Base-by-base conservation (phyloP, 2,113 vertebrate genomes). In the Microcebus griseorufus region DNA sequence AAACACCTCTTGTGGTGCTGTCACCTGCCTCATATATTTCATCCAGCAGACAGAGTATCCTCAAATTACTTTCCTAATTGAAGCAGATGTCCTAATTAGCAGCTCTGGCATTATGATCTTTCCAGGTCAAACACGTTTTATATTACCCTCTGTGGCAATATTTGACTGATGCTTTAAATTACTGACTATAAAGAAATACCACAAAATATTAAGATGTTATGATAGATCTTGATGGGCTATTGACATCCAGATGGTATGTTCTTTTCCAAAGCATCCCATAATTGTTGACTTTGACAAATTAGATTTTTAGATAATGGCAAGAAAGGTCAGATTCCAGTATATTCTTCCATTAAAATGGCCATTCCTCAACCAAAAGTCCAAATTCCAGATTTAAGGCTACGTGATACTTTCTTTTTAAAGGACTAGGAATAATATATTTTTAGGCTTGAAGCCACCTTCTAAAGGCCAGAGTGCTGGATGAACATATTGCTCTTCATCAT, bases 61-160 rank as follows among this genome's bases (percentile, higher is more conserved):
- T 84, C 27, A 53, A 64, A 64, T 60, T 76, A 86, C 32, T 93
- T 92, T 84, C 51, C 34, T 96, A 75, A 93, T 51, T 23, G 85
- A 90, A 84, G 82, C 69, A 94, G 37, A 51, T 87, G 73, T 58
- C 32, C 62, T 80, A 94, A 84, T 85, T 81, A 96, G 67, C 32
- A 86, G 39, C 53, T 34, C 25, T 34, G 69, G 53, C 51, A 16
- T 83, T 67, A 72, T 27, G 60, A 67, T 55, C 51, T 81, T 67
- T 76, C 32, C 11, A 88, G 2, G 25, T 90, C 85, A 96, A 93
- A 55, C n/a, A 34, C 7, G 1, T 32, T 75, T 42, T 67, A 62
- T 45, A 45, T 48, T 65, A 23, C 11, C 29, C 79, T 83, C 84
- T 76, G 10, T 27, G 18, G 32, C 10, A 75, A 45, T 37, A 55